phyloP scores from a whole-genome alignment of 2,888 invertebrate species.

The Sphaerophoria taeniata region DNA sequence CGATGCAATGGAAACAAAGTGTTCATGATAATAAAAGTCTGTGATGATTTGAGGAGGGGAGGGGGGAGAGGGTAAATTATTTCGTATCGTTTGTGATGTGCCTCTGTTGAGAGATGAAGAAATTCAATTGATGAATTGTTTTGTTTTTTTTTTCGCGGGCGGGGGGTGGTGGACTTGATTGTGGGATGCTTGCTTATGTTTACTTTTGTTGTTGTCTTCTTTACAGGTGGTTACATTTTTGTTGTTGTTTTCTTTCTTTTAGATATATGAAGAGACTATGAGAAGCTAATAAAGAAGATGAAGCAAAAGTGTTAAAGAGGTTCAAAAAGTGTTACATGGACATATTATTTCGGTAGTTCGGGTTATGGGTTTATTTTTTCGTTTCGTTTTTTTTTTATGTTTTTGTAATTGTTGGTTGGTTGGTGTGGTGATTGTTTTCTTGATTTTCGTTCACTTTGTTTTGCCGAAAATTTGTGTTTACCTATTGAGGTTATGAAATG shows the following conservation, averaged over 20 bases:
- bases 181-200: conserved; percentile 64
- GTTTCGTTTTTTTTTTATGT: too few relatives aligned
- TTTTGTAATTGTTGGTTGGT: background rate
- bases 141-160: background rate
- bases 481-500: conserved; percentile 55
- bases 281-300: conserved; percentile 54
- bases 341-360: conserved; percentile 67
- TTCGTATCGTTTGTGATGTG: background rate
- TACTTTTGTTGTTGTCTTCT: too few relatives aligned
- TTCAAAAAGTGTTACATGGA: conserved; percentile 73
- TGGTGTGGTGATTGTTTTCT: background rate
- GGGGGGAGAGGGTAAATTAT: conserved; percentile 22
- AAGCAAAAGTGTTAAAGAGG: conserved; percentile 48
- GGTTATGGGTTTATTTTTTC: conserved; percentile 29
- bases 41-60: conserved; percentile 13
- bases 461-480: conserved; percentile 59
- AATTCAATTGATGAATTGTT: conserved; percentile 74
- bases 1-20: conserved; percentile 43
- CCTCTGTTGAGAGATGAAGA: conserved; percentile 61
- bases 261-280: conserved; percentile 9
- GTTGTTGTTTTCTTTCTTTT: background rate
- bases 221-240: conserved; percentile 60
- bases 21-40: conserved; percentile 30
- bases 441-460: conserved; percentile 11
- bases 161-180: conserved; percentile 32